A percentile compares a stretch with the other conserved stretches of the same genome.
Conservation (phyloP, 2,888 invertebrate species). For the Phengaris arion region DNA sequence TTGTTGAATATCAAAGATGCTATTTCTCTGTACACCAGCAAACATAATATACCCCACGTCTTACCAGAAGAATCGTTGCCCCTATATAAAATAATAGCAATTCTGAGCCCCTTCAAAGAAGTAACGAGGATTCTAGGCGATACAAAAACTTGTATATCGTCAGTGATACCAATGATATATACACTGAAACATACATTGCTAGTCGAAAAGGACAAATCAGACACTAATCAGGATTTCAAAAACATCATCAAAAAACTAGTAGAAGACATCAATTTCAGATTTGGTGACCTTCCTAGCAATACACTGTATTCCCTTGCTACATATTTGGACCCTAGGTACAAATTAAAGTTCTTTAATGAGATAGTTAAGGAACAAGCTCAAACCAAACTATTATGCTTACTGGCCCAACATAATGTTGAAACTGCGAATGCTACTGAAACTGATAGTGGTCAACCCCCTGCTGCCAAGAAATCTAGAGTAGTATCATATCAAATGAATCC, state of each 20-base stretch:
- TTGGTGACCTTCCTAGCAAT: constrained; percentile 22
- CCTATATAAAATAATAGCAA: constrained; percentile 23
- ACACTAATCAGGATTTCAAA: neutral
- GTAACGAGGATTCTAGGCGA: constrained; percentile 16
- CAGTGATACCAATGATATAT: neutral
- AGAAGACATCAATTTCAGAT: neutral
- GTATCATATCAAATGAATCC: neutral
- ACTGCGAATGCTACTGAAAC: neutral
- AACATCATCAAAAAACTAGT: neutral
- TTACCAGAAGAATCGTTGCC: neutral
- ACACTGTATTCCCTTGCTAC: constrained; percentile 16
- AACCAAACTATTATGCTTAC: constrained; percentile 3
- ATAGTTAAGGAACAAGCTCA: constrained; percentile 19
- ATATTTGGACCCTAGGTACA: constrained; percentile 29
- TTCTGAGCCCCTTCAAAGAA: constrained; percentile 15
- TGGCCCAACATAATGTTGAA: neutral
- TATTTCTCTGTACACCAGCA: constrained; percentile 18
- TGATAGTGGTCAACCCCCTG: neutral
- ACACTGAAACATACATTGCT: neutral
- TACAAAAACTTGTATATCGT: neutral
- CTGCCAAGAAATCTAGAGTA: constrained; percentile 2
- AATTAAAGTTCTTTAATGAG: constrained; percentile 30
- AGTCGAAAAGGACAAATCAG: neutral
- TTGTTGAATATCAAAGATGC: constrained; percentile 19
- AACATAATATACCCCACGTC: neutral